Base-by-base conservation (phyloP, 2,888 invertebrate genomes). In the Nomada fucata region DNA sequence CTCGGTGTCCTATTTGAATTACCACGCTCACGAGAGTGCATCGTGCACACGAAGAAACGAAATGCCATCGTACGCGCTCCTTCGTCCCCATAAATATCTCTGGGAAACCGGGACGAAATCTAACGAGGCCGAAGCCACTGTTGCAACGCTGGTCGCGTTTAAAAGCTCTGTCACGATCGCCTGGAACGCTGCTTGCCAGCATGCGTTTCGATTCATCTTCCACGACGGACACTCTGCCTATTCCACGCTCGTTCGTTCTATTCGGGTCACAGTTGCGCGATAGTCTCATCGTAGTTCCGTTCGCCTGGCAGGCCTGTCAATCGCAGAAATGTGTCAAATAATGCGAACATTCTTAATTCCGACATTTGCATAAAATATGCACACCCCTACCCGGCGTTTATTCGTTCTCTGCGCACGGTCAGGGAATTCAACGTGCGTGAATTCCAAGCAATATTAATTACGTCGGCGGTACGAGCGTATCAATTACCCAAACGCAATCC, bases 41-140 rank as follows among this genome's bases (percentile, higher is more conserved):
- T 73, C 77, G 77, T 53, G 77, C 60, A 52, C 72, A 67, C 72
- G 53, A 59, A 70, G 50, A 20, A 73, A 63, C 64, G 53, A 72
- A 64, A 72, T 74, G 61, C 60, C 76, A 59, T 64, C 64, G 71
- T 50, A 70, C 69, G 77, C 57, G 75, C n/a, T 55, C 52, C 63
- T 10, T n/a, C 18, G 23, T 44, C 26, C 47, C 44, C 55, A 60
- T 78, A 85, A 73, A 82, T 70, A 70, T 85, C 69, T 68, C 42
- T 77, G 76, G 72, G 65, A 82, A 82, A 85, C 71, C 23, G 36
- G 76, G 82, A 63, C 76, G 55, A 82, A 77, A 85, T 76, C 82
- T 67, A 81, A 79, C 78, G 76, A 81, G 81, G 72, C 47, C 75
- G 64, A 36, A 36, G 36, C 36, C 47, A 13, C 47, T 47, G 47